phyloP scores from a whole-genome alignment of 1,140 invertebrate species.

The Drosophila subpulchrella region DNA sequence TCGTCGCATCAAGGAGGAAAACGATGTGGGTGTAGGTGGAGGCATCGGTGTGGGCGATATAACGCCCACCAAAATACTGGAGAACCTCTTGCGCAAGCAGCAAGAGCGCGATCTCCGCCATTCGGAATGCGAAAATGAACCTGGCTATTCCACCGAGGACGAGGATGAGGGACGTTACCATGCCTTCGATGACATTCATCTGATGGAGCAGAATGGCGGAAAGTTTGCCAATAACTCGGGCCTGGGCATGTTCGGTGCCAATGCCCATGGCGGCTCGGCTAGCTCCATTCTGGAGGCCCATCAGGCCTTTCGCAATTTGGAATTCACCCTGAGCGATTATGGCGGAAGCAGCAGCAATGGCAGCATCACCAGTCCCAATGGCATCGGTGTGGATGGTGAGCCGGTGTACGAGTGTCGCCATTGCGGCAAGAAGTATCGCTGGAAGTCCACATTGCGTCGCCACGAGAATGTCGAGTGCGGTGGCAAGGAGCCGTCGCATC shows the following conservation, averaged over 20 bases:
- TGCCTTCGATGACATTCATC: conserved; percentile 78
- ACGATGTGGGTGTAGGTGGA: not conserved
- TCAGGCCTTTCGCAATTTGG: conserved; percentile 76
- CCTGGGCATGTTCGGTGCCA: conserved; percentile 49
- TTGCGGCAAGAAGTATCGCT: conserved; percentile 92
- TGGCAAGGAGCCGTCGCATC: conserved; percentile 92
- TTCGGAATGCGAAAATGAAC: conserved; percentile 71
- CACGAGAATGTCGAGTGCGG: conserved; percentile 95
- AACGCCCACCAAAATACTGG: conserved; percentile 71
- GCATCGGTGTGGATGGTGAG: conserved; percentile 86
- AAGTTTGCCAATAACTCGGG: conserved; percentile 48
- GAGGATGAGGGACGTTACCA: conserved; percentile 75
- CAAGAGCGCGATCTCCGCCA: conserved; percentile 60
- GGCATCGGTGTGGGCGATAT: conserved; percentile 9
- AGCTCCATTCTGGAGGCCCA: conserved; percentile 65
- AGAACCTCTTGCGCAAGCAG: conserved; percentile 74
- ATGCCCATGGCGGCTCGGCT: conserved; percentile 47
- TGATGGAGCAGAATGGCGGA: conserved; percentile 64
- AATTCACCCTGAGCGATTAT: conserved; percentile 75
- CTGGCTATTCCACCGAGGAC: conserved; percentile 61
- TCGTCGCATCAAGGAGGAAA: conserved; percentile 54
- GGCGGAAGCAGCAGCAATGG: conserved; percentile 70
- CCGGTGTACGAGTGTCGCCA: conserved; percentile 90
- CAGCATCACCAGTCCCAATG: conserved; percentile 68
- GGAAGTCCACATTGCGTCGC: conserved; percentile 92